These are phyloP conservation scores for Tympanuchus pallidicinctus DNA, from an alignment of 2,113 vertebrate species.

Conservation along the genomic window DNA sequence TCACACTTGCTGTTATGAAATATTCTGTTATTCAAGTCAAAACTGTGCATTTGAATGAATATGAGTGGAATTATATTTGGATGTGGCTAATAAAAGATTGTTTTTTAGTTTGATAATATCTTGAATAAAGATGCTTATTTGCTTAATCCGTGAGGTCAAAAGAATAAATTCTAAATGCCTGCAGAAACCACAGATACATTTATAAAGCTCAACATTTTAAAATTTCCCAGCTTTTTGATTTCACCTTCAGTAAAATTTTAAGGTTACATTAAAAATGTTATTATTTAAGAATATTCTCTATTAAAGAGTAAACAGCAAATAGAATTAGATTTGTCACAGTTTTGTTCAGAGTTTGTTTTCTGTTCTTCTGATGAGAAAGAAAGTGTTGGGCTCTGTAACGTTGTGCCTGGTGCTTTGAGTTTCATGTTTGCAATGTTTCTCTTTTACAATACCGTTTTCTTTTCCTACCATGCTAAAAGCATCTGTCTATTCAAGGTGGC, in stretches of 20 bases:
- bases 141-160: not conserved
- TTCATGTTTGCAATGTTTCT: not conserved
- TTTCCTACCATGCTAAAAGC: not conserved
- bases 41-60: not conserved
- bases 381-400: rapidly evolving
- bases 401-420: not conserved
- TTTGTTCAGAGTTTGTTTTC: not conserved
- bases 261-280: not conserved
- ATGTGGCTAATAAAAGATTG: not conserved
- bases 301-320: not conserved
- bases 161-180: not conserved
- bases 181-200: not conserved
- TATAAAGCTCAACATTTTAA: not conserved
- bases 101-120: not conserved
- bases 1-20: conserved; percentile 13
- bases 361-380: not conserved
- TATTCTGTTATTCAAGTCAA: conserved; percentile 41
- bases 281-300: not conserved
- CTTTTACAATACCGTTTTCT: not conserved
- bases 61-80: conserved; percentile 26
- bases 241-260: conserved; percentile 2
- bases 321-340: not conserved
- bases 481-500: not conserved
- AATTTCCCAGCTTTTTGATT: not conserved
- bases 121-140: not conserved